These are phyloP conservation scores for Apogon talboti DNA, from an alignment of 2,797 vertebrate species.

Conservation along the genomic window DNA sequence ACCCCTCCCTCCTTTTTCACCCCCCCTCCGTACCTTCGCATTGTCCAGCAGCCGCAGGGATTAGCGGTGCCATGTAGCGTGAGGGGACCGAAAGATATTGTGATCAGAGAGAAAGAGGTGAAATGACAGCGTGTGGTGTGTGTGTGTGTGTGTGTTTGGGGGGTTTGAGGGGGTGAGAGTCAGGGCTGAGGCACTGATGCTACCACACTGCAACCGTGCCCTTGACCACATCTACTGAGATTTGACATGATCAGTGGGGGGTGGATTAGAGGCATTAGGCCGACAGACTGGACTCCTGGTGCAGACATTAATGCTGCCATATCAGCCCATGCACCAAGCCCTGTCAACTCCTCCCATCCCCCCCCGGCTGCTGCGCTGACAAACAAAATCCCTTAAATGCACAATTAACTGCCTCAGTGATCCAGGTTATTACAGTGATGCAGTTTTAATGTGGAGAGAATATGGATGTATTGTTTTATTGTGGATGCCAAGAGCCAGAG, in stretches of 20 bases:
- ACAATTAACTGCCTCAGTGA: conserved; percentile 38
- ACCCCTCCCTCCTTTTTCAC: neutral
- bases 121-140: neutral
- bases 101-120: conserved; percentile 25
- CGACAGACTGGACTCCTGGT: conserved; percentile 45
- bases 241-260: conserved; percentile 29
- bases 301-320: conserved; percentile 52
- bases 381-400: conserved; percentile 50
- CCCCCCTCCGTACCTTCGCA: conserved; percentile 9
- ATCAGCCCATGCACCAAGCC: conserved; percentile 29
- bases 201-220: conserved; percentile 27
- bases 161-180: neutral
- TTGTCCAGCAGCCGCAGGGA: conserved; percentile 48
- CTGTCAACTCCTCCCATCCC: conserved; percentile 6
- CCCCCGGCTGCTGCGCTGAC: conserved; percentile 27
- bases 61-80: conserved; percentile 47
- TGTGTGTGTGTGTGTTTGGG: neutral
- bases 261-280: conserved; percentile 64
- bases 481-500: conserved; percentile 1
- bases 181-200: neutral
- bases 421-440: conserved; percentile 1
- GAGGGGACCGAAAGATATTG: conserved; percentile 37
- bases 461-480: neutral
- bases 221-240: conserved; percentile 44
- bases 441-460: neutral